Evolutionary conservation across 2,113 vertebrate species (phyloP).

Genomic region (Anas platyrhynchos): DNA sequence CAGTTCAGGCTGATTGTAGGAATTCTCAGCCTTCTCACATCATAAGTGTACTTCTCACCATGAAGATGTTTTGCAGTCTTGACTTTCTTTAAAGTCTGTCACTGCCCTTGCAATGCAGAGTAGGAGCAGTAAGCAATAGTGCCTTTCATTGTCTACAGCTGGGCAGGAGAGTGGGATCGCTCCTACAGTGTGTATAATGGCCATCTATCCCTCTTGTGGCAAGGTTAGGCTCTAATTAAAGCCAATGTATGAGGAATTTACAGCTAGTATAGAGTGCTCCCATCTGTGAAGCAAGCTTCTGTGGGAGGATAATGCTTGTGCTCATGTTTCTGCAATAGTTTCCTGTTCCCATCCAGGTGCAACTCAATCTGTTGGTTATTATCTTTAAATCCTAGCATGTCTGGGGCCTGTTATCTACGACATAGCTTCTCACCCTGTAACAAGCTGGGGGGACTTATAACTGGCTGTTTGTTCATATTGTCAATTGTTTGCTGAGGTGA

Average conservation of each 20-base stretch:
- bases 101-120: not conserved
- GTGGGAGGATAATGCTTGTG: not conserved
- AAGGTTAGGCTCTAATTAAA: conserved; percentile 36
- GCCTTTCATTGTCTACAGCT: not conserved
- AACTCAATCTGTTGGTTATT: conserved; percentile 48
- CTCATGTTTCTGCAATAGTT: not conserved
- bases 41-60: not conserved
- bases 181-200: not conserved
- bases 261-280: not conserved
- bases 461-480: not conserved
- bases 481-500: not conserved
- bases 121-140: not conserved
- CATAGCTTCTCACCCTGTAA: not conserved
- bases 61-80: not conserved
- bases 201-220: not conserved
- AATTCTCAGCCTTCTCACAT: not conserved
- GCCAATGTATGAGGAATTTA: not conserved
- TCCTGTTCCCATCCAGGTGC: conserved; percentile 18
- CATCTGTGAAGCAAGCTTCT: conserved; percentile 15
- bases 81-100: not conserved
- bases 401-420: conserved; percentile 29
- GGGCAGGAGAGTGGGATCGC: not conserved
- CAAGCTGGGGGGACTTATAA: not conserved
- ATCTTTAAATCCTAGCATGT: conserved; percentile 11
- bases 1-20: not conserved